Evolutionary conservation across 2,797 vertebrate species (phyloP), one percentile per base, ranked within the genome.

Genomic region (Aratinga solstitialis): DNA sequence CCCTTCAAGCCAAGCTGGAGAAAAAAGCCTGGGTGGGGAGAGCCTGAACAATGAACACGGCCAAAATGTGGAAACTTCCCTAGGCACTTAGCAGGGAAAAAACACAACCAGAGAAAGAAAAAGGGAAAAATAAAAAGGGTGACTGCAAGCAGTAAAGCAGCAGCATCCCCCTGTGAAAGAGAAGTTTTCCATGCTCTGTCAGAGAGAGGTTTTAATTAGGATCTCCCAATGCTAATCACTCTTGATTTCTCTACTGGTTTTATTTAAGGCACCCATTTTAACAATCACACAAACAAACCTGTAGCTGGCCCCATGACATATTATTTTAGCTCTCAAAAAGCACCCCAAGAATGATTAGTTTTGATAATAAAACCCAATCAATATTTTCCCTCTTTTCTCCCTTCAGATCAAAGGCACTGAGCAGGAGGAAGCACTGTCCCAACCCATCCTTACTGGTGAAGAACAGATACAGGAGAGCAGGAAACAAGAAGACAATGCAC

Each of bases 401-500:
- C 50, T 73, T 77, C 47, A 61, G 38, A 80, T 79, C 48, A 74
- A 84, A 90, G 77, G 82, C 40, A 30, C 3, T 16, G 51, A 69
- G 62, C 56, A 51, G 75, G 68, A 88, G 43, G 50, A 84, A 87
- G 21, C 19, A 27, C 19, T 15, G 18, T 51, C 75, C 45, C 40
- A 65, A 2, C 21, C 38, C 65, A 89, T 42, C 32, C 77, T 53
- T 61, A 51, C 80, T 56, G 47, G 59, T 48, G 36, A 40, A 75
- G 68, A 84, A 75, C 2, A 19, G 75, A 89, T 42, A 80, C 93
- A 78, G 75, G 59, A 89, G 92, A 43, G 69, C 13, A 47, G 84
- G 89, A 97, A 96, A 87, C 54, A 75, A 89, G 94, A 92, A 95
- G 96, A 96, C 75, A 73, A 95, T 85, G 88, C 66, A 4, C 93